Evolutionary conservation across 2,113 vertebrate genomes (phyloP).

Genomic region (Pelecanoides urinatrix): DNA sequence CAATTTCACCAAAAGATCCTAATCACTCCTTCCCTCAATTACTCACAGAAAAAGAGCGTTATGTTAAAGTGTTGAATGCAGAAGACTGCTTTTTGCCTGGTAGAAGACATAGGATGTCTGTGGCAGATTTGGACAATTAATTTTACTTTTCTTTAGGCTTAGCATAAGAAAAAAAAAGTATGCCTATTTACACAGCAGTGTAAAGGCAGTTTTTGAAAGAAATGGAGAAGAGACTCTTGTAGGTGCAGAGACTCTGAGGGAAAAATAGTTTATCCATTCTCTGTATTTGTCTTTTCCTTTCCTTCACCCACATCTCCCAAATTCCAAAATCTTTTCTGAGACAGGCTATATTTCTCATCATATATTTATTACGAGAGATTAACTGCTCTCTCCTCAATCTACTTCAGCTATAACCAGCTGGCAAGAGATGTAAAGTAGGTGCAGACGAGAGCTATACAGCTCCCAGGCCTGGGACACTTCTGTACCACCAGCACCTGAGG

Average conservation of each 20-base stretch:
- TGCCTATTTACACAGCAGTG: neutral
- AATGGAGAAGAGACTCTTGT: neutral
- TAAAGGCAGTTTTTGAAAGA: neutral
- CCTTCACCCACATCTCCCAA: neutral
- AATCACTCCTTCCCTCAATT: neutral
- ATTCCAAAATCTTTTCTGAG: neutral
- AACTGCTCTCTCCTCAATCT: neutral
- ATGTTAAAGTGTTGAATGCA: neutral
- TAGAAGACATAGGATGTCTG: neutral
- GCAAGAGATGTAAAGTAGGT: neutral
- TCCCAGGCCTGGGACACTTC: neutral
- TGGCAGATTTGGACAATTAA: neutral
- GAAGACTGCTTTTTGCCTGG: neutral
- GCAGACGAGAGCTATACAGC: neutral
- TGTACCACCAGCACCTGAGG: neutral
- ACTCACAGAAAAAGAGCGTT: neutral
- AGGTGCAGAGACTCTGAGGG: neutral
- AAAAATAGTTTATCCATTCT: neutral
- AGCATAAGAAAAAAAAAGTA: neutral
- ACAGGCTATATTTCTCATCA: neutral
- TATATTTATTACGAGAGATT: neutral
- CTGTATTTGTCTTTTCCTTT: neutral
- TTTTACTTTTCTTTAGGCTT: neutral
- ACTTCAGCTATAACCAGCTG: neutral
- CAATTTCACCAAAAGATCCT: neutral